Conservation (phyloP, 1,140 invertebrate species). For the Aphis gossypii region DNA sequence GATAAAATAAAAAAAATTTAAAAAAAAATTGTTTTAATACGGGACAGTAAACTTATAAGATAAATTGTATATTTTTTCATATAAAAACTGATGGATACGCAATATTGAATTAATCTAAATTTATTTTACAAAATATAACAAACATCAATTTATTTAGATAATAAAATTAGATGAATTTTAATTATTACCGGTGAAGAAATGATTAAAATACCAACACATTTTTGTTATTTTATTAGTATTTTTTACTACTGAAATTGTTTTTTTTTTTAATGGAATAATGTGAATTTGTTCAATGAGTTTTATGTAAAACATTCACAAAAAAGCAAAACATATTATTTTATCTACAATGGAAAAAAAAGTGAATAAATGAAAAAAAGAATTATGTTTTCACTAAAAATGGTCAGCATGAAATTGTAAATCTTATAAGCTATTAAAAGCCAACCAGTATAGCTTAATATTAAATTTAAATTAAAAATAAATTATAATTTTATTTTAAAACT, state of each 20-base stretch:
- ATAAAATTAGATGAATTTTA: neutral
- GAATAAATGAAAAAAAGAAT: neutral
- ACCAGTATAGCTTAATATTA: neutral
- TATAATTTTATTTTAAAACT: neutral
- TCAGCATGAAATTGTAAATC: neutral
- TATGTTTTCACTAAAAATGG: neutral
- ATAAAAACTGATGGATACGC: neutral
- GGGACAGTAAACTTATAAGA: neutral
- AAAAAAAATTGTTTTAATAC: neutral
- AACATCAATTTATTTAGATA: neutral
- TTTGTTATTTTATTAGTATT: neutral
- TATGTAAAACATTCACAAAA: neutral
- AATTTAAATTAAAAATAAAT: slow-evolving; percentile 14
- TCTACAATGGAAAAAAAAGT: neutral
- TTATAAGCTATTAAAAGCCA: neutral
- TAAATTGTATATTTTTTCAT: neutral
- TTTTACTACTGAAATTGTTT: neutral
- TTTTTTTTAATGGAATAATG: neutral
- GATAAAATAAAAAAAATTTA: neutral
- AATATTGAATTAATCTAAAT: neutral
- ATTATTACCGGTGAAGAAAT: neutral
- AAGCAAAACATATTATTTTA: neutral
- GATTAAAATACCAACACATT: neutral
- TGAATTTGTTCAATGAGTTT: neutral
- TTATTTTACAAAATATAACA: neutral